Base-by-base conservation (phyloP, 2,113 vertebrate genomes). In the Sardina pilchardus region DNA sequence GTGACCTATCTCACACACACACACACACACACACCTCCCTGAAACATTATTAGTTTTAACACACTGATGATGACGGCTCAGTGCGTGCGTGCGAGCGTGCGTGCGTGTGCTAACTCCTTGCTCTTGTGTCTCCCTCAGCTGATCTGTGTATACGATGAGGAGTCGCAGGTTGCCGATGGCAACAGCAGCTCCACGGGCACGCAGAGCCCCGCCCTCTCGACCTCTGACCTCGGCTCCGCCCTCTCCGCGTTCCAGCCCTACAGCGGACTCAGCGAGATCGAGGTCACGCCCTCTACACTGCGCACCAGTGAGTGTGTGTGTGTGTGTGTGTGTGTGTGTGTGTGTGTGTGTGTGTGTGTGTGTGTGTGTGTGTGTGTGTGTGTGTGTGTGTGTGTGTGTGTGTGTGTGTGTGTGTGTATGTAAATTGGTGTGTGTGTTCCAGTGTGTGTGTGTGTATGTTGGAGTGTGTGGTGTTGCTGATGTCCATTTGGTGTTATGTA, bases 121-220 rank as follows among this genome's bases (percentile, higher is more conserved):
- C 48, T 50, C 84, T 88, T 89, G 91, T 81, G 89, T 86, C 0
- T 94, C 93, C 87, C 0, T 85, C 92, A 99, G 98, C 95, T 99
- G 45, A 95, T 99, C n/a, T 98, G 97, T 0, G 95, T 99, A 78
- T 99, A 96, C 91, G 98, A 99, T 26, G 98, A 99, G 91, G 98
- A 99, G 90, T 98, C 98, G 0, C 98, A 99, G 90, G 97, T 98
- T 88, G 98, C 97, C 0, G 98, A 99, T 5, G 98, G 98, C 43
- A 99, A 97, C 90, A 99, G 98, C 0, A 99, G 98, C 87, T 99
- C 98, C 0, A 99, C 98, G 0, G 98, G 98, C 80, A 99, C 98
- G 0, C 98, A 99, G 87, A 99, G 98, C 85, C 98, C 98, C 0
- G 98, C 99, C 78, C 95, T 97, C 10, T 98, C 97, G 9, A 50